phyloP scores from a whole-genome alignment of 2,113 vertebrate genomes.

The Neogale vison region DNA sequence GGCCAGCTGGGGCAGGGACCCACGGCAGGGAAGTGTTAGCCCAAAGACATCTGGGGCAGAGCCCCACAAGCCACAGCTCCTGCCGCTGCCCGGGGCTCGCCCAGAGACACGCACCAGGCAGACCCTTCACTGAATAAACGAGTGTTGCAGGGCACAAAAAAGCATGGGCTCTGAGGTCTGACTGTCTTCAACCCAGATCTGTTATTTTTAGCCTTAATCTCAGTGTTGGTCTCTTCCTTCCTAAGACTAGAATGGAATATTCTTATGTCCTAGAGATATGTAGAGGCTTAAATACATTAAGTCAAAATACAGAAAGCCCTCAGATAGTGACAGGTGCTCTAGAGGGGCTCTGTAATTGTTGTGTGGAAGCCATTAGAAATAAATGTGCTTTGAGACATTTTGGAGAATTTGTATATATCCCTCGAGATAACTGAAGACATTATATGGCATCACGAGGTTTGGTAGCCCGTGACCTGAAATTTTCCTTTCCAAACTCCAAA shows the following conservation, averaged over 20 bases:
- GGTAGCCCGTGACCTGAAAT: background rate
- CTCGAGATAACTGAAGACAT: background rate
- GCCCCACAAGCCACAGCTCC: background rate
- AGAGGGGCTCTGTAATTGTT: background rate
- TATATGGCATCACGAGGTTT: background rate
- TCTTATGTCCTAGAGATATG: background rate
- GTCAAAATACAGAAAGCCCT: background rate
- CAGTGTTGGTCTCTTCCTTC: background rate
- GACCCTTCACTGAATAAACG: background rate
- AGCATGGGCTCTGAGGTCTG: background rate
- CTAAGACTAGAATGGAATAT: background rate
- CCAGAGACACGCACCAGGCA: fast-evolving
- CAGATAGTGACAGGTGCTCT: no score
- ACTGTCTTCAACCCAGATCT: background rate
- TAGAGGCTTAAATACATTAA: background rate
- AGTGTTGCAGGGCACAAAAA: background rate
- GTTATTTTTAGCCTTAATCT: background rate
- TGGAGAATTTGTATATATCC: background rate
- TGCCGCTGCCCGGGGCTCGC: no score
- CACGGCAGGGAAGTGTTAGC: background rate
- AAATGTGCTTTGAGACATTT: conserved; percentile 2
- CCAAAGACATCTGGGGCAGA: background rate
- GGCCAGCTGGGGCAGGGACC: background rate
- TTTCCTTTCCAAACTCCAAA: conserved; percentile 27
- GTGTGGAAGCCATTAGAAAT: background rate